These are phyloP conservation scores for Pantala flavescens DNA, from an alignment of 1,140 invertebrate genomes.

Conservation along the genomic window DNA sequence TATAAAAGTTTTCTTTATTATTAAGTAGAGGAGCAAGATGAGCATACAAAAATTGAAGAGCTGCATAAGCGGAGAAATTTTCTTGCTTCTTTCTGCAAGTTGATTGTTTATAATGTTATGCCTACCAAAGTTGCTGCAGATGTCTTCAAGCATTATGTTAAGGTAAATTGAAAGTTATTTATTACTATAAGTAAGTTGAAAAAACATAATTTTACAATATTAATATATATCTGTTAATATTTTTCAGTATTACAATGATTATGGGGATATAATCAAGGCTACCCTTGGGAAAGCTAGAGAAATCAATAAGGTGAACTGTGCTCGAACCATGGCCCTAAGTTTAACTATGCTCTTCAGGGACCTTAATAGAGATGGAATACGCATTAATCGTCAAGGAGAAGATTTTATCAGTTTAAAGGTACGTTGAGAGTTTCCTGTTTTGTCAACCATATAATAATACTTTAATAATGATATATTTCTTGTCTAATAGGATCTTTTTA, in stretches of 20 bases:
- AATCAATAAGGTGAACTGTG: slow-evolving; percentile 95
- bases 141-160: slow-evolving; percentile 96
- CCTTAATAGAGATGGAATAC: slow-evolving; percentile 45
- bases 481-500: not conserved
- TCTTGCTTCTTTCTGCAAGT: slow-evolving; percentile 91
- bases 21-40: slow-evolving; percentile 65
- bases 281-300: slow-evolving; percentile 93
- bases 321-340: slow-evolving; percentile 86
- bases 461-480: not conserved
- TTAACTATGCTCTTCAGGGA: slow-evolving; percentile 75
- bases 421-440: too few relatives aligned
- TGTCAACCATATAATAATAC: not conserved
- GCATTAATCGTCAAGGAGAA: slow-evolving; percentile 58
- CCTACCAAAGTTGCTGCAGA: slow-evolving; percentile 84
- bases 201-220: not conserved
- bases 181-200: not conserved
- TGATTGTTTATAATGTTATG: slow-evolving; percentile 95
- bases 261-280: slow-evolving; percentile 98
- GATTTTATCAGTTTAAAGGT: slow-evolving; percentile 80
- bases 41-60: slow-evolving; percentile 89
- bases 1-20: not conserved
- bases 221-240: slow-evolving; percentile 23
- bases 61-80: slow-evolving; percentile 93
- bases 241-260: slow-evolving; percentile 88
- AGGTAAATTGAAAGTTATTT: slow-evolving; percentile 43